Evolutionary conservation across 1,140 invertebrate species (phyloP), one percentile per base, ranked within the genome.

Genomic region (Tetraneura akinire): DNA sequence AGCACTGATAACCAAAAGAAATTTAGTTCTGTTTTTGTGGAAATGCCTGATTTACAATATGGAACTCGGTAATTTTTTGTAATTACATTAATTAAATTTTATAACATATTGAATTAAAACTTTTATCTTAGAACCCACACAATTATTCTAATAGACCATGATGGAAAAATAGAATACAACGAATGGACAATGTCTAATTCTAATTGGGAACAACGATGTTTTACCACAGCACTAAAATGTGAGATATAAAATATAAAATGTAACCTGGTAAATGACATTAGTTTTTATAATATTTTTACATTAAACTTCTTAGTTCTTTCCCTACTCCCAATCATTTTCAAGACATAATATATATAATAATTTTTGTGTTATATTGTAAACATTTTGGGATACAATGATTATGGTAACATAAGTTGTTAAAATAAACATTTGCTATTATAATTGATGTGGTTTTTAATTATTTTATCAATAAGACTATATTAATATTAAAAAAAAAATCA

Each of bases 101-200:
- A 76, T 9, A 0, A 68, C 4, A 21, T 26, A 23, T 45, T 62
- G 29, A 62, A 62, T 78, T 57, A 11, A n/a, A 45, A 26, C 18
- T 47, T 78, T 78, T 0, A 60, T 78, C 62, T 78, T 62, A 78
- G 74, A 78, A 78, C 74, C 4, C 74, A 78, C 16, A 78, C 74
- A 45, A 78, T 78, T 45, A 78, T 78, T 45, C 18, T 78, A 47
- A 18, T 78, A 18, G 55, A 78, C 8, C 42, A 62, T 1, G 37
- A 78, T 78, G 74, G 74, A n/a, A 26, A 78, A 60, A n/a, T 78
- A 62, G 74, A 78, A 47, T 78, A 62, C 45, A 78, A 78, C 6
- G 74, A 78, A 47, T 78, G 74, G 74, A 62, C 74, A 10, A 62
- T 23, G 16, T 42, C 21, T 11, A 45, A 60, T 45, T 55, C 13